Conservation (phyloP, 2,113 vertebrate species). For the Tyto alba region DNA sequence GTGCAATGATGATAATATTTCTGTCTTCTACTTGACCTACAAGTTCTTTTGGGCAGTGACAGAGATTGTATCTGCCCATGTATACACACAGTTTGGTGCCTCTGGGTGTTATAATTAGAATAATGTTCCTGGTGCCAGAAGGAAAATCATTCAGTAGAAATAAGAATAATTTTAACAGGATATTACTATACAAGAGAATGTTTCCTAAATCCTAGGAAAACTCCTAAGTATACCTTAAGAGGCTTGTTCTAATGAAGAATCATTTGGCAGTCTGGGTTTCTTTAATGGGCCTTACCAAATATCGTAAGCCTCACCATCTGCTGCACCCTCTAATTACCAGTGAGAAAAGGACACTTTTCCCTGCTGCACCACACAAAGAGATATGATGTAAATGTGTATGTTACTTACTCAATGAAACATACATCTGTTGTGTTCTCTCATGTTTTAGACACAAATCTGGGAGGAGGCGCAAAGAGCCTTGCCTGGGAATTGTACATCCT, state of each 20-base stretch:
- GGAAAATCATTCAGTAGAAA: background rate
- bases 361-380: conserved; percentile 13
- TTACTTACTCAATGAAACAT: background rate
- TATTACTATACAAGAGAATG: background rate
- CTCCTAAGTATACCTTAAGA: background rate
- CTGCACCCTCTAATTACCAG: conserved; percentile 27
- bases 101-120: background rate
- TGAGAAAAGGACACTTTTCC: background rate
- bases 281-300: background rate
- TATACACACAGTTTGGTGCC: background rate
- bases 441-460: background rate
- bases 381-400: background rate
- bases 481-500: background rate
- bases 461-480: background rate
- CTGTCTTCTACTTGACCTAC: background rate
- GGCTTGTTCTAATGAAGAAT: background rate
- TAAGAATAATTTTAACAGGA: background rate
- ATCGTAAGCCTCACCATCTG: background rate
- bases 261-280: background rate
- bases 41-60: background rate
- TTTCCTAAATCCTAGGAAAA: background rate
- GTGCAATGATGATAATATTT: background rate
- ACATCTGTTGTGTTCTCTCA: background rate
- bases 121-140: background rate
- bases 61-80: background rate